Percentiles rank a stretch among this genome's conserved stretches.
phyloP scores from a whole-genome alignment of 2,797 vertebrate species.

The Syngnathus acus region DNA sequence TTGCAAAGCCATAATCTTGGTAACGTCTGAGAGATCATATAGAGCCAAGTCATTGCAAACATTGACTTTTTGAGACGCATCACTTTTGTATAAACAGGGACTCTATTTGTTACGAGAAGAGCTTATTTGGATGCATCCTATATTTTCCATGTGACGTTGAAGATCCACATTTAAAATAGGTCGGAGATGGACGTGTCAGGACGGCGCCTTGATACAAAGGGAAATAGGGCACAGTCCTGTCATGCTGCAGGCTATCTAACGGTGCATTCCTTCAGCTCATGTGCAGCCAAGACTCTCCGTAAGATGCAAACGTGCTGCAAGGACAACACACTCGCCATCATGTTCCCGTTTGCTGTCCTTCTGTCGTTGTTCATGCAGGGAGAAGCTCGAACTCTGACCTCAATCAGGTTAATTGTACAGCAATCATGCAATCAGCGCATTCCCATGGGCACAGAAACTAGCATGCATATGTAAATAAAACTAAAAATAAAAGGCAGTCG shows the following conservation, averaged over 20 bases:
- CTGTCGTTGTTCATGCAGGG: constrained; percentile 51
- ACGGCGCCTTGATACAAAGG: constrained; percentile 28
- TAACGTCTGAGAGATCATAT: constrained; percentile 19
- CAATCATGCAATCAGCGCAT: constrained; percentile 9
- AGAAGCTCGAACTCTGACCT: constrained; percentile 43
- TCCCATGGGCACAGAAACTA: constrained; percentile 6
- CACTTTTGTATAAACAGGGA: background rate
- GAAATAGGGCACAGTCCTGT: constrained; percentile 21
- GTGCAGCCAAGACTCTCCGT: constrained; percentile 54
- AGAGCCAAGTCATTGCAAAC: background rate
- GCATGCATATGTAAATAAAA: background rate
- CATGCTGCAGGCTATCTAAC: constrained; percentile 49
- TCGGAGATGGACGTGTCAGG: constrained; percentile 48
- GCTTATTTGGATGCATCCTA: background rate
- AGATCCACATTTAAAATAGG: constrained; percentile 21
- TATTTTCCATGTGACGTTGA: constrained; percentile 7
- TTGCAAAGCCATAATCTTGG: constrained; percentile 42
- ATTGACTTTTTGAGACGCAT: background rate
- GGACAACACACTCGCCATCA: constrained; percentile 28
- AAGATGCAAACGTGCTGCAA: constrained; percentile 55
- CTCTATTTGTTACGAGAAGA: constrained; percentile 2
- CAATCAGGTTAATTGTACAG: constrained; percentile 30
- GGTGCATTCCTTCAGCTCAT: constrained; percentile 58
- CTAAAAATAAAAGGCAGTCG: background rate
- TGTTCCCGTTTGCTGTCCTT: constrained; percentile 20